Conservation (phyloP, 2,797 vertebrate species). For the Hirundo rustica region DNA sequence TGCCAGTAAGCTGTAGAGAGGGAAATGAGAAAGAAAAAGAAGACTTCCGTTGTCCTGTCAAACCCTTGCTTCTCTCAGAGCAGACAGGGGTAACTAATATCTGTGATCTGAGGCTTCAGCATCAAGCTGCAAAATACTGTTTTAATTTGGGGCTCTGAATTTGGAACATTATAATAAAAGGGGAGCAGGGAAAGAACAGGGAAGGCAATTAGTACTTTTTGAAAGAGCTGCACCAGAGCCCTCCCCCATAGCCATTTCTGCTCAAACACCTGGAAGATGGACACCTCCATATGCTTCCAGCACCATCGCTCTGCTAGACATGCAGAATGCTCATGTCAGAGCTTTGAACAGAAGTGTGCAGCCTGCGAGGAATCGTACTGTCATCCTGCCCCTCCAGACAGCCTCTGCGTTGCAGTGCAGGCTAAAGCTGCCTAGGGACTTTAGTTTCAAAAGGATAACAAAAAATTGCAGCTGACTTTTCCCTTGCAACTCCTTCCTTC, state of each 20-base stretch:
- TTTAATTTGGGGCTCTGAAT: constrained; percentile 17
- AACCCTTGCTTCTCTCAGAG: constrained; percentile 26
- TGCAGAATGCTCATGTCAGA: background rate
- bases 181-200: background rate
- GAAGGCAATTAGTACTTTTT: background rate
- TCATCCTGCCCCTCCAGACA: constrained; percentile 18
- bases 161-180: background rate
- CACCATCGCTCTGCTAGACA: background rate
- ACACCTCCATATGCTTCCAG: constrained; percentile 9
- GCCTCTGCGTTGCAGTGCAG: background rate
- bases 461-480: background rate
- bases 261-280: constrained; percentile 25
- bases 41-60: constrained; percentile 48
- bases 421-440: background rate
- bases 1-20: background rate
- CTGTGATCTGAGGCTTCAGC: background rate
- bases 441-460: background rate
- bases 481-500: background rate
- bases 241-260: background rate
- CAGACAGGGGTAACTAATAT: background rate
- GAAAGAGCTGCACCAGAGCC: background rate
- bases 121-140: background rate
- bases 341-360: background rate
- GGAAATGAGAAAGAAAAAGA: background rate
- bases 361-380: background rate